Evolutionary conservation across 2,797 vertebrate species (phyloP).

Genomic region (Falco rusticolus): DNA sequence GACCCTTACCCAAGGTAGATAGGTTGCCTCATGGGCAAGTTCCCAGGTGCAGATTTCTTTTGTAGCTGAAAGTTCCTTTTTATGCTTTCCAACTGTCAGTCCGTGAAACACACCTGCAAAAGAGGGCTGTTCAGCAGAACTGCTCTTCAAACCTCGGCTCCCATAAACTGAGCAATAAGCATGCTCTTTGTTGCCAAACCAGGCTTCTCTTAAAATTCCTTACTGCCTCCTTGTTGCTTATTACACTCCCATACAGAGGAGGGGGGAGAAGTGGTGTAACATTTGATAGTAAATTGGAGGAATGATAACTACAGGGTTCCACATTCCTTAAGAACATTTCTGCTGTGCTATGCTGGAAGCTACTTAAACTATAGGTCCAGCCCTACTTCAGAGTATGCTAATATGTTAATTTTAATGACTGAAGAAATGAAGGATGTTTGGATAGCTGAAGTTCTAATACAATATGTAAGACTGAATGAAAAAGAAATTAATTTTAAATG

Average conservation of each 20-base stretch:
- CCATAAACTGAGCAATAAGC: background rate
- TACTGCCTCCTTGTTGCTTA: background rate
- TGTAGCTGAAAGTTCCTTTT: background rate
- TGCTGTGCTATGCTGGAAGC: background rate
- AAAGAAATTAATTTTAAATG: conserved; percentile 64
- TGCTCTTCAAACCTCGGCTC: background rate
- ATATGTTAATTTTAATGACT: background rate
- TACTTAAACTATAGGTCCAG: background rate
- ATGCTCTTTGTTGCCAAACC: background rate
- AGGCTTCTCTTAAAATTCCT: background rate
- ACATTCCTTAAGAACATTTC: background rate
- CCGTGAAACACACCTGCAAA: background rate
- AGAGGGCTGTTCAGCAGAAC: background rate
- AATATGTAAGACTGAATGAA: conserved; percentile 41
- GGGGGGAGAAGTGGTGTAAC: background rate
- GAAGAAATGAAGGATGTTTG: background rate
- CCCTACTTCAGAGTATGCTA: background rate
- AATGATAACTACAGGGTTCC: background rate
- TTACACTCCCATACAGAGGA: background rate
- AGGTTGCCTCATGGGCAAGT: background rate
- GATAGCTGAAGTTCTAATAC: conserved; percentile 24
- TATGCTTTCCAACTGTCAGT: background rate
- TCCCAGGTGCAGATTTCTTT: background rate
- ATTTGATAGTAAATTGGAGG: background rate
- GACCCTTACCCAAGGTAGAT: background rate